These are phyloP conservation scores for Eudyptes chrysolophus DNA, from an alignment of 2,113 vertebrate species.

Conservation along the genomic window DNA sequence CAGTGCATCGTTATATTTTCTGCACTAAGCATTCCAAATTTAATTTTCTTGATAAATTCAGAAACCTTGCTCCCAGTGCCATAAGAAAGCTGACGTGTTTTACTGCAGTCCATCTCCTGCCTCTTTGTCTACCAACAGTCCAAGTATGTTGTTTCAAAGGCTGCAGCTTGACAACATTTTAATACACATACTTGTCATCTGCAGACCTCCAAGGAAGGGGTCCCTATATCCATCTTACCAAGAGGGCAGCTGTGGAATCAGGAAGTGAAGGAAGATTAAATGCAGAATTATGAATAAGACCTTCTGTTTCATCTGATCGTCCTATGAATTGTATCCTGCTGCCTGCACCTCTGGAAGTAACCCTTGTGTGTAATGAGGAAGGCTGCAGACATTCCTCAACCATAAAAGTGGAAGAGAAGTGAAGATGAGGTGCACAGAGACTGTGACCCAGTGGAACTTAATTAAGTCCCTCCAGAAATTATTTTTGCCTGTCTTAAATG, in stretches of 20 bases:
- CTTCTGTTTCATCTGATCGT: neutral
- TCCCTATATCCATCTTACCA: neutral
- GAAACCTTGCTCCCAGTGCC: neutral
- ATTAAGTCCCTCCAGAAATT: neutral
- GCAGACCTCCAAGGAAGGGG: neutral
- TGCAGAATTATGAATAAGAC: neutral
- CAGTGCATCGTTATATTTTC: neutral
- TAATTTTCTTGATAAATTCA: neutral
- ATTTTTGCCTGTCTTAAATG: neutral
- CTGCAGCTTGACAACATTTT: neutral
- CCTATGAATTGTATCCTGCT: neutral
- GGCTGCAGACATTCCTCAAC: neutral
- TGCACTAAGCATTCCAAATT: neutral
- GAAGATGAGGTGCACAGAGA: neutral
- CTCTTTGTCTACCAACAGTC: neutral
- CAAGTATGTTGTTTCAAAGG: neutral
- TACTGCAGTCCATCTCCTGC: neutral
- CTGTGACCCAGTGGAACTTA: neutral
- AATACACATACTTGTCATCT: neutral
- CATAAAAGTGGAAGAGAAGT: neutral
- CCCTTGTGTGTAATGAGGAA: neutral
- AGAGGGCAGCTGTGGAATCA: neutral
- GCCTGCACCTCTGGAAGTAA: neutral
- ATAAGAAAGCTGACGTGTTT: neutral
- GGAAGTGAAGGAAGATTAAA: neutral